Evolutionary conservation across 1,140 invertebrate species (phyloP).

Genomic region (Camponotus vicinus): DNA sequence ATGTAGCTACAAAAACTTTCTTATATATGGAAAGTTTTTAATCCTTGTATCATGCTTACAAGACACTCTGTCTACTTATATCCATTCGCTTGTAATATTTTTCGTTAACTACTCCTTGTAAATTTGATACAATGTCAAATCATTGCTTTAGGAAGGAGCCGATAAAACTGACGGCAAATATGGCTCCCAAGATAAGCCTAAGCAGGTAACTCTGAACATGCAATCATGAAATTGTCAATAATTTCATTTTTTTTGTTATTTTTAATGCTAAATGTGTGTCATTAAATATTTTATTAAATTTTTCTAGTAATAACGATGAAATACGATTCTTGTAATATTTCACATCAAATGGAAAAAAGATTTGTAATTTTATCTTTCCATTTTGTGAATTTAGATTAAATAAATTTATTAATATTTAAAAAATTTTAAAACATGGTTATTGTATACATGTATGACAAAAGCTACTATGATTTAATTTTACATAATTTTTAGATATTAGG

Average conservation of each 20-base stretch:
- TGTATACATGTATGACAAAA: not conserved
- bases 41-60: not conserved
- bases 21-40: not conserved
- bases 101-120: constrained; percentile 54
- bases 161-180: constrained; percentile 94
- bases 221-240: constrained; percentile 72
- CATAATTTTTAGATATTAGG: not conserved
- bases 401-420: constrained; percentile 18
- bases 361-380: not conserved
- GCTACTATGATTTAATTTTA: not conserved
- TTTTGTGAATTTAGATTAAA: constrained; percentile 2
- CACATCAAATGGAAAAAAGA: not conserved
- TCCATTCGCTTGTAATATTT: constrained; percentile 47
- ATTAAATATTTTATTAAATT: not conserved
- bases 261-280: not conserved
- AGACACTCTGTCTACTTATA: constrained; percentile 1
- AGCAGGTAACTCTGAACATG: constrained; percentile 88
- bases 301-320: not conserved
- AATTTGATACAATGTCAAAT: constrained; percentile 78
- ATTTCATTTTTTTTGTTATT: constrained; percentile 52
- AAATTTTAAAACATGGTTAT: not conserved
- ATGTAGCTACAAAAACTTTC: not conserved
- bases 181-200: constrained; percentile 96
- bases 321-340: not conserved
- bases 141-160: constrained; percentile 83